Evolutionary conservation across 1,140 invertebrate genomes (phyloP).

Genomic region (Trichonephila clavata): DNA sequence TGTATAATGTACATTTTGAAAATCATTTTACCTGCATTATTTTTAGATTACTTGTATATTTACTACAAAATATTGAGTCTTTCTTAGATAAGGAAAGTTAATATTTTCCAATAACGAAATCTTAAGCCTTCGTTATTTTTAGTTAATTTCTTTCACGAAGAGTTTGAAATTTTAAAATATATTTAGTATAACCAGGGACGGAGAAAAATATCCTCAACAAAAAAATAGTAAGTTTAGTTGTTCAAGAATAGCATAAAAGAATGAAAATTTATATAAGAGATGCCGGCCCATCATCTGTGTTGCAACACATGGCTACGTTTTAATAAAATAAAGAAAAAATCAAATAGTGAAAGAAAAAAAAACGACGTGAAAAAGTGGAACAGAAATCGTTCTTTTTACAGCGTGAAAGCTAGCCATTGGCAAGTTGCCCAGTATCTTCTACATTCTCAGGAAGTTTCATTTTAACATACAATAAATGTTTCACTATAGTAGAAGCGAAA

Average conservation of each 20-base stretch:
- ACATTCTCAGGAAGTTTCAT: background rate
- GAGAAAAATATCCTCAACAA: too few species aligned
- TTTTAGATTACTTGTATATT: too few species aligned
- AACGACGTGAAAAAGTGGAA: background rate
- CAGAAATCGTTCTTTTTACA: constrained; percentile 8
- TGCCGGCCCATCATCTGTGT: background rate
- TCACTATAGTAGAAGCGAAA: background rate
- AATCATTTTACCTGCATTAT: too few species aligned
- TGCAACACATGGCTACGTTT: constrained; percentile 3
- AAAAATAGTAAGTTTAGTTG: too few species aligned
- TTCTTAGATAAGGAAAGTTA: too few species aligned
- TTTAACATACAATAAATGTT: constrained; percentile 8
- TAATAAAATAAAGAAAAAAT: background rate
- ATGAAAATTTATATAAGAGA: background rate
- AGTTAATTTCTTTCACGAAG: too few species aligned
- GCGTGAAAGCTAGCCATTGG: background rate
- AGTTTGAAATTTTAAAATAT: too few species aligned
- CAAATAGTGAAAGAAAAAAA: background rate
- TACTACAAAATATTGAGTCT: too few species aligned
- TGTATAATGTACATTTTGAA: too few species aligned
- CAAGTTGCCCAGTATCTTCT: background rate
- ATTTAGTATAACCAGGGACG: too few species aligned
- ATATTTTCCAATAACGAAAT: too few species aligned
- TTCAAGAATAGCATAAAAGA: background rate
- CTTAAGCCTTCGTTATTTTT: too few species aligned